Conservation (phyloP, 2,888 invertebrate species). For the Lithophane ornitopus region DNA sequence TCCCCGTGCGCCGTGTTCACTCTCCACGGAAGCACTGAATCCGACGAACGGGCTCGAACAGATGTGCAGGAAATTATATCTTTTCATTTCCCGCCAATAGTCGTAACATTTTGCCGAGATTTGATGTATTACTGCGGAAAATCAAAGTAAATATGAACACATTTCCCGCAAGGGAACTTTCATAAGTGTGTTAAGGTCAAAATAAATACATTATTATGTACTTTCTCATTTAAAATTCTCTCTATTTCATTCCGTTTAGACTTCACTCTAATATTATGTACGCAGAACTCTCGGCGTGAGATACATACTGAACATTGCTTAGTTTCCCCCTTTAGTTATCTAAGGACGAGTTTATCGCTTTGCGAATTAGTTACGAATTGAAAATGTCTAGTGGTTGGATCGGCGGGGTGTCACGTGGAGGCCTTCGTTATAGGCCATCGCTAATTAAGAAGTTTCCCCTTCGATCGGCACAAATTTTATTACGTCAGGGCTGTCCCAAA, state of each 20-base stretch:
- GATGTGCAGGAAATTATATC: slow-evolving; percentile 57
- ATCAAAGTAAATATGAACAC: slow-evolving; percentile 31
- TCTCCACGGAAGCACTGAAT: slow-evolving; percentile 51
- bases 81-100: slow-evolving; percentile 52
- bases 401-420: slow-evolving; percentile 76
- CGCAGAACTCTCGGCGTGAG: slow-evolving; percentile 40
- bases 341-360: slow-evolving; percentile 67
- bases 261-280: slow-evolving; percentile 43
- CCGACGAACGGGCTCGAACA: slow-evolving; percentile 28
- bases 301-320: slow-evolving; percentile 52
- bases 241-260: slow-evolving; percentile 9
- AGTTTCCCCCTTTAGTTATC: slow-evolving; percentile 58
- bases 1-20: slow-evolving; percentile 33
- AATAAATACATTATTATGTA: slow-evolving; percentile 20
- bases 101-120: slow-evolving; percentile 52
- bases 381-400: slow-evolving; percentile 75
- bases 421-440: slow-evolving; percentile 77
- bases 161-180: slow-evolving; percentile 15
- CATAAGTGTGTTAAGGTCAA: slow-evolving; percentile 13
- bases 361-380: slow-evolving; percentile 75
- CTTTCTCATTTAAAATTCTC: slow-evolving; percentile 43
- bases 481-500: slow-evolving; percentile 80
- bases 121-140: slow-evolving; percentile 56
- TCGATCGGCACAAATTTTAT: slow-evolving; percentile 83
- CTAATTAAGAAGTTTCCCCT: slow-evolving; percentile 86